Percentiles rank a stretch among this genome's conserved stretches.
Evolutionary conservation across 1,140 invertebrate species (phyloP).

Genomic region (Plectus sambesii): DNA sequence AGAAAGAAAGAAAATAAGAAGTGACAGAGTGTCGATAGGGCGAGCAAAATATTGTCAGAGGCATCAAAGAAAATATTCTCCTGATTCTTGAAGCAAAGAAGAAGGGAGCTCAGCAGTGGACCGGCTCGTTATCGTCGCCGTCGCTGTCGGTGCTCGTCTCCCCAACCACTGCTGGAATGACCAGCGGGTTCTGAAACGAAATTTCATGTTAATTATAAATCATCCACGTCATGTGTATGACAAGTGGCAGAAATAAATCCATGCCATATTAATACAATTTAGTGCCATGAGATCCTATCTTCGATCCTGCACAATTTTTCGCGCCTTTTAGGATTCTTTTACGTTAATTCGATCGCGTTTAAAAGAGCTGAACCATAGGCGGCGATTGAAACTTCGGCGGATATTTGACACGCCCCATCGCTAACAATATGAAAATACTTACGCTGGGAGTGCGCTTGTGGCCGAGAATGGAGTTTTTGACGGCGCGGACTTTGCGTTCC

Average conservation of each 20-base stretch:
- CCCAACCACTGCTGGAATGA: not conserved
- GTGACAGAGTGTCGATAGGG: no score
- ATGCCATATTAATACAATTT: constrained; percentile 20
- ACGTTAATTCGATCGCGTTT: not conserved
- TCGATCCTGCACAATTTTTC: constrained; percentile 24
- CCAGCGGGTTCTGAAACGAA: constrained; percentile 9
- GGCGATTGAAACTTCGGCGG: constrained; percentile 6
- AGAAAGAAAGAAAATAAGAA: no score
- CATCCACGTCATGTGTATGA: constrained; percentile 13
- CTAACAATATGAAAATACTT: constrained; percentile 16
- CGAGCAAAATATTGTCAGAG: no score
- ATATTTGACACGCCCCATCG: constrained; percentile 17
- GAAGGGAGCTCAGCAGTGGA: constrained; percentile 4
- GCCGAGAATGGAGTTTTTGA: constrained; percentile 13
- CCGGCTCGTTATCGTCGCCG: constrained; percentile 8
- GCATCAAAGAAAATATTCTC: no score
- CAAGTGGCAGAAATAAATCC: constrained; percentile 5
- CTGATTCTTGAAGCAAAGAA: no score
- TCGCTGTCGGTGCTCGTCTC: constrained; percentile 10
- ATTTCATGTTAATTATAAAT: not conserved
- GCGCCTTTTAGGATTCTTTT: constrained; percentile 23
- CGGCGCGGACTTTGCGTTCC: constrained; percentile 17
- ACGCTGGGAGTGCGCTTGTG: constrained; percentile 29
- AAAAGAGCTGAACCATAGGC: not conserved
- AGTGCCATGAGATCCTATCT: constrained; percentile 21